Evolutionary conservation across 2,113 vertebrate genomes (phyloP).

Genomic region (Lasiurus cinereus): DNA sequence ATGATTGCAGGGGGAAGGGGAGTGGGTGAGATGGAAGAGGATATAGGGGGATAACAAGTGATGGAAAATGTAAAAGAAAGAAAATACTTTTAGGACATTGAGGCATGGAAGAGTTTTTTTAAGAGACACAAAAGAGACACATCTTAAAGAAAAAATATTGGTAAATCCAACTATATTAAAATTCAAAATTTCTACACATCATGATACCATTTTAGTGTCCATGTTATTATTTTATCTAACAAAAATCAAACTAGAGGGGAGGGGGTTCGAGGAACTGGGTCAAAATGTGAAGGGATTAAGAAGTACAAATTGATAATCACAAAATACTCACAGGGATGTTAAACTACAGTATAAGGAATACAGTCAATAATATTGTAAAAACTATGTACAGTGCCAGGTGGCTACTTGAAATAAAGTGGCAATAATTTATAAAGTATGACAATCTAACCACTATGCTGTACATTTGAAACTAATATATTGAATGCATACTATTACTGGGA

Average conservation of each 20-base stretch:
- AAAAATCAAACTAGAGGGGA: neutral
- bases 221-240: conserved; percentile 1
- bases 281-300: neutral
- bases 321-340: neutral
- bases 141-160: conserved; percentile 21
- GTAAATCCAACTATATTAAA: conserved; percentile 15
- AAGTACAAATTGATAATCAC: neutral
- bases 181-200: neutral
- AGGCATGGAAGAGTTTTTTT: neutral
- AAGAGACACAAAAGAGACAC: neutral
- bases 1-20: neutral
- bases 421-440: neutral
- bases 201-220: neutral
- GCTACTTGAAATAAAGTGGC: neutral
- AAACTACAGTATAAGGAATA: neutral
- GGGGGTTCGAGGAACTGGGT: neutral
- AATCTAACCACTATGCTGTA: neutral
- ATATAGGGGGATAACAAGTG: neutral
- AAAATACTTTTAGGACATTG: neutral
- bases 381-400: neutral
- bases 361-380: neutral
- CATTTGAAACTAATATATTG: neutral
- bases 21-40: neutral
- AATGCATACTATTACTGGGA: neutral
- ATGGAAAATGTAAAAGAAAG: neutral